Percentiles rank a stretch among this genome's conserved stretches.
Evolutionary conservation across 1,140 invertebrate species (phyloP).

Genomic region (Vanessa tameamea): DNA sequence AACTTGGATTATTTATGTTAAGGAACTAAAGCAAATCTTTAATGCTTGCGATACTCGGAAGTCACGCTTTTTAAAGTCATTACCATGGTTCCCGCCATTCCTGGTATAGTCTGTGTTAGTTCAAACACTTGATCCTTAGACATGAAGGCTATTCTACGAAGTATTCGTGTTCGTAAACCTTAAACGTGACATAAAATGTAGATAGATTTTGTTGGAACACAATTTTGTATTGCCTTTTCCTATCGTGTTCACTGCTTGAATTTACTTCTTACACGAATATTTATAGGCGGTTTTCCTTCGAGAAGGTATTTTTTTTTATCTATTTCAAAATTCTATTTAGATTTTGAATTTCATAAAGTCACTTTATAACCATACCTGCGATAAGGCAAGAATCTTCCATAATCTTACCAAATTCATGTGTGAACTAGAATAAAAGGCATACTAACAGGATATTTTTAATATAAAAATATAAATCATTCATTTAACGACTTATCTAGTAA

Average conservation of each 20-base stretch:
- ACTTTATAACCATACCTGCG: no score
- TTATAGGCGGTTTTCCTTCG: no score
- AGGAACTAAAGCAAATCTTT: not conserved
- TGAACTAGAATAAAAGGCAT: no score
- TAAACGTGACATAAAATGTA: not conserved
- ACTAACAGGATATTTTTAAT: no score
- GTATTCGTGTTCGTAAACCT: not conserved
- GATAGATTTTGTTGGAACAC: not conserved
- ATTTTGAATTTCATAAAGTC: no score
- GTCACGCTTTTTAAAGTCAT: slow-evolving; percentile 61
- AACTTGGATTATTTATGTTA: not conserved
- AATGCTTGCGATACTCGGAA: slow-evolving; percentile 28
- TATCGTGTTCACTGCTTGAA: not conserved
- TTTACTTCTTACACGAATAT: no score
- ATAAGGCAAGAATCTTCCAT: no score
- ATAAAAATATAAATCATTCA: no score
- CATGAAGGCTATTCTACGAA: slow-evolving; percentile 4
- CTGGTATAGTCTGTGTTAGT: slow-evolving; percentile 17
- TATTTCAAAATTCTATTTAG: no score
- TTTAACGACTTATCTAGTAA: not conserved
- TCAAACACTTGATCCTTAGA: slow-evolving; percentile 12
- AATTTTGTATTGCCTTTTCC: not conserved
- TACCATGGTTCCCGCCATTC: slow-evolving; percentile 37
- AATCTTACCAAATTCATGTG: no score
- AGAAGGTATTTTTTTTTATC: no score